Conservation (phyloP, 2,888 invertebrate genomes). For the Macaria liturata region DNA sequence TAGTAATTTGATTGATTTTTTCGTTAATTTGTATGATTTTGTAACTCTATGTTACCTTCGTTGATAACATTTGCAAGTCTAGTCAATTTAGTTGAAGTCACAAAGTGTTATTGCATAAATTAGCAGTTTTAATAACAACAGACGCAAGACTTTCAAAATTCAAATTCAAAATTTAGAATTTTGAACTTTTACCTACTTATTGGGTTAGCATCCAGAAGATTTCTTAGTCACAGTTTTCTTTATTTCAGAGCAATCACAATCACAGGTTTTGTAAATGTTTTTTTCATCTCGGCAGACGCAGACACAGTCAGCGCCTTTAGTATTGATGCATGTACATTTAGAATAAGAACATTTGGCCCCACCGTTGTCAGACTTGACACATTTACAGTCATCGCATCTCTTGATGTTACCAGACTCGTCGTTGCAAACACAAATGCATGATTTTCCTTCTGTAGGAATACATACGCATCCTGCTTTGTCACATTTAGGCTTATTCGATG, state of each 20-base stretch:
- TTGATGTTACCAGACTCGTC: slow-evolving; percentile 35
- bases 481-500: slow-evolving; percentile 28
- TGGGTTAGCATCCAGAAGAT: background rate
- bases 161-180: too few relatives aligned
- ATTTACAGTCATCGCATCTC: slow-evolving; percentile 38
- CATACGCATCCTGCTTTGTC: slow-evolving; percentile 45
- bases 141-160: too few relatives aligned
- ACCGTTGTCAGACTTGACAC: slow-evolving; percentile 25
- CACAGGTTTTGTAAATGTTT: slow-evolving; percentile 26
- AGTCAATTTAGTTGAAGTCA: too few relatives aligned
- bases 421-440: slow-evolving; percentile 47
- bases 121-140: too few relatives aligned
- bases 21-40: too few relatives aligned
- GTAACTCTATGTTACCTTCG: too few relatives aligned
- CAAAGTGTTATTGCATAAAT: too few relatives aligned
- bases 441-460: slow-evolving; percentile 33
- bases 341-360: slow-evolving; percentile 35
- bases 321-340: slow-evolving; percentile 35
- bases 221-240: background rate
- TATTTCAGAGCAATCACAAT: slow-evolving; percentile 8
- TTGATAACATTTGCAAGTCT: too few relatives aligned
- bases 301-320: slow-evolving; percentile 33
- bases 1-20: too few relatives aligned
- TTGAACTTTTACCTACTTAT: background rate
- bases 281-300: slow-evolving; percentile 30